Percentiles rank a stretch among this genome's conserved stretches.
These are phyloP conservation scores for Ploceus nigricollis DNA, from an alignment of 2,113 vertebrate genomes.

Conservation along the genomic window DNA sequence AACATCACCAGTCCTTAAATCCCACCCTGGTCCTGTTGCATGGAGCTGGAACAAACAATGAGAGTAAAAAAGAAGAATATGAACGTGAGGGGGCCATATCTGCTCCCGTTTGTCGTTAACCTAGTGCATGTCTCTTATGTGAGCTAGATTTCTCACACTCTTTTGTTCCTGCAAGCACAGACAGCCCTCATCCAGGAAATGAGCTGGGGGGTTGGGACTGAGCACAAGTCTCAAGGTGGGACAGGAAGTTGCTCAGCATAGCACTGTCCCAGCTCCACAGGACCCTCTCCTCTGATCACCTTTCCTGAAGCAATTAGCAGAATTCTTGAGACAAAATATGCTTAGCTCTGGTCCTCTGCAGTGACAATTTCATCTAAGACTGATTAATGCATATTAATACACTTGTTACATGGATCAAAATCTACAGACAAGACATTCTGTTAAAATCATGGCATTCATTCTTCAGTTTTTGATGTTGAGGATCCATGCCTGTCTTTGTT, in stretches of 20 bases:
- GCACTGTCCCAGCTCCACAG: background rate
- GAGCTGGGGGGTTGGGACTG: background rate
- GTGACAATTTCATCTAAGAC: background rate
- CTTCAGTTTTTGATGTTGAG: background rate
- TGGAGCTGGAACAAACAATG: background rate
- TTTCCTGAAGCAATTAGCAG: no score
- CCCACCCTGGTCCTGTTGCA: fast-evolving
- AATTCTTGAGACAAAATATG: background rate
- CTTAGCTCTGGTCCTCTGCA: background rate
- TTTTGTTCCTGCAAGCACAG: background rate
- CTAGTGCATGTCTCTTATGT: no score
- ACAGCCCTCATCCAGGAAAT: background rate
- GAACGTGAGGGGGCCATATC: fast-evolving
- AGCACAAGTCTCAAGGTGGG: background rate
- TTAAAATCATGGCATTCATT: background rate
- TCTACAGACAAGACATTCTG: background rate
- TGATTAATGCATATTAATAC: background rate
- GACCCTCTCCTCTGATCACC: background rate
- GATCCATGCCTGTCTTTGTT: fast-evolving
- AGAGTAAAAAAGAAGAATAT: background rate
- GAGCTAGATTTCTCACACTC: background rate
- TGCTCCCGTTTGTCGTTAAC: background rate
- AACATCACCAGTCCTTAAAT: background rate
- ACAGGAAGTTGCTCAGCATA: background rate
- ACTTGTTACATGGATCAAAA: background rate